phyloP scores from a whole-genome alignment of 30 jellyfish, hydroid and myxozoan genomes.

The Morbakka virulenta region DNA sequence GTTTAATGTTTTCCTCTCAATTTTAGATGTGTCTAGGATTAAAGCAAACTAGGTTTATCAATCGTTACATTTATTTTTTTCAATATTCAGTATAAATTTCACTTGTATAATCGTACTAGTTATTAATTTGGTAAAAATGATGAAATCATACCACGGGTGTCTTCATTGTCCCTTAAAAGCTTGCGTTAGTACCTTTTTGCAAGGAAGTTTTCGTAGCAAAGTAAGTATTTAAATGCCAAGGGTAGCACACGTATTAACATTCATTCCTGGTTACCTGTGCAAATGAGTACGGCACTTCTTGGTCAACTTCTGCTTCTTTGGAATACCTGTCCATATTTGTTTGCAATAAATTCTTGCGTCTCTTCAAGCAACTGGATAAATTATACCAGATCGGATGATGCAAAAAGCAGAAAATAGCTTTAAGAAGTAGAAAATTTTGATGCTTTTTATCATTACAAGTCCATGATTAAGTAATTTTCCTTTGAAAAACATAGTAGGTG shows the following conservation, averaged over 20 bases:
- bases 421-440: too few species aligned
- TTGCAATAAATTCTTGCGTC: background rate
- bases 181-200: background rate
- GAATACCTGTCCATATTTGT: background rate
- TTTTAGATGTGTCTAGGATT: too few species aligned
- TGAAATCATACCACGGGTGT: background rate
- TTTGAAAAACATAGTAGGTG: too few species aligned
- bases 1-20: too few species aligned
- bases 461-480: too few species aligned
- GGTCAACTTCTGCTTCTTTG: background rate
- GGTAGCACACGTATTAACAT: background rate
- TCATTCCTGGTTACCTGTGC: background rate
- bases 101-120: background rate
- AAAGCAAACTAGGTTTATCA: background rate
- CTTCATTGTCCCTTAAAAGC: background rate
- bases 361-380: too few species aligned
- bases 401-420: too few species aligned
- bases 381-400: too few species aligned
- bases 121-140: background rate
- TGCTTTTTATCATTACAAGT: too few species aligned
- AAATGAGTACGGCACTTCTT: background rate
- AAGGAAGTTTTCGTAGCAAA: background rate
- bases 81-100: background rate
- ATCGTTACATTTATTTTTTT: background rate
- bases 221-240: too few species aligned